These are phyloP conservation scores for Thomomys bottae DNA, from an alignment of 2,113 vertebrate genomes.

Conservation along the genomic window DNA sequence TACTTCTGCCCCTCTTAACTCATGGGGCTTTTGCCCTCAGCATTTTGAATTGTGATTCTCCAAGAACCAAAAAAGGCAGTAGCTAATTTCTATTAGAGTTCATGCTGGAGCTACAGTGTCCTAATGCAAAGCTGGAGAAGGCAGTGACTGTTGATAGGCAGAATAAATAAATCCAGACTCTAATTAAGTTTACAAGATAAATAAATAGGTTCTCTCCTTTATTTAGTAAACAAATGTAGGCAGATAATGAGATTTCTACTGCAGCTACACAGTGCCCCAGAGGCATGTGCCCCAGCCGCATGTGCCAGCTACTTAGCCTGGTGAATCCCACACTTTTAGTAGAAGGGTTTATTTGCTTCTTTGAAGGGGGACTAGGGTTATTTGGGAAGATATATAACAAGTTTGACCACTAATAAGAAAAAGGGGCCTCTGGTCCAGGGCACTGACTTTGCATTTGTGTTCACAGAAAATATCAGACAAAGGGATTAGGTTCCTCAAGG, in stretches of 20 bases:
- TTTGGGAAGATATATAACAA: slow-evolving; percentile 37
- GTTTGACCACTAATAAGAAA: neutral
- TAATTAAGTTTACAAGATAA: slow-evolving; percentile 83
- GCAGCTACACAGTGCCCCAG: slow-evolving; percentile 61
- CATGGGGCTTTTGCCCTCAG: neutral
- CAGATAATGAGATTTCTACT: slow-evolving; percentile 84
- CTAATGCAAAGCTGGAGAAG: neutral
- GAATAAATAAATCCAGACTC: slow-evolving; percentile 78
- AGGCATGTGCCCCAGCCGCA: slow-evolving; percentile 73
- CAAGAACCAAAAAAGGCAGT: neutral
- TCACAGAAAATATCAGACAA: neutral
- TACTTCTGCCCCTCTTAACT: neutral
- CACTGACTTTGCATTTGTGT: neutral
- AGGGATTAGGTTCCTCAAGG: neutral
- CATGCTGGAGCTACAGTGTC: neutral
- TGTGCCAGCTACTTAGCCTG: slow-evolving; percentile 64
- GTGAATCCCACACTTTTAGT: slow-evolving; percentile 59
- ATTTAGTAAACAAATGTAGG: slow-evolving; percentile 83
- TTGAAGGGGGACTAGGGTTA: slow-evolving; percentile 29
- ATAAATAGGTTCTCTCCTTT: slow-evolving; percentile 86
- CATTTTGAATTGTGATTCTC: neutral
- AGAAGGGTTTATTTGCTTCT: slow-evolving; percentile 48
- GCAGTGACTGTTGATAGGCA: slow-evolving; percentile 74
- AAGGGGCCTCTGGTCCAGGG: neutral
- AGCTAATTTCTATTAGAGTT: neutral